Conservation (phyloP, 1,140 invertebrate genomes). For the Orius insidiosus region DNA sequence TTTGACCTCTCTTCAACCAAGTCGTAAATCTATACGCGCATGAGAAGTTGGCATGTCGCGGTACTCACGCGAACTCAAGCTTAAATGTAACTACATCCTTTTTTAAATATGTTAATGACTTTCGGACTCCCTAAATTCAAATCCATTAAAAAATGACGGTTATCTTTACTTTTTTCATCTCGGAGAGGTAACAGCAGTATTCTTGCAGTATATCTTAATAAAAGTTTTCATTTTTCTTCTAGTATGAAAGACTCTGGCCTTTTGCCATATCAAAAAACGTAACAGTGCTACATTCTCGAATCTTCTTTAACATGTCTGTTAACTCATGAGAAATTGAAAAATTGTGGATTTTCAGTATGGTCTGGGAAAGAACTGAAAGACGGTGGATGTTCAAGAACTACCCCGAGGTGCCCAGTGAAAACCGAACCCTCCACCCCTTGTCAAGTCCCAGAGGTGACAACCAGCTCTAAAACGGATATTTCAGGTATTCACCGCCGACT, state of each 20-base stretch:
- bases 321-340: too few relatives aligned
- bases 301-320: too few relatives aligned
- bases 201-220: not conserved
- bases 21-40: too few relatives aligned
- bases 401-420: constrained; percentile 13
- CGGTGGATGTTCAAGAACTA: constrained; percentile 13
- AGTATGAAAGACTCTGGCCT: too few relatives aligned
- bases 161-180: too few relatives aligned
- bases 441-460: constrained; percentile 16
- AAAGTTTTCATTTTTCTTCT: constrained; percentile 1
- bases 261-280: not conserved
- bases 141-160: too few relatives aligned
- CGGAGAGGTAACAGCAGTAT: not conserved
- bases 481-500: constrained; percentile 14
- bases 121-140: too few relatives aligned
- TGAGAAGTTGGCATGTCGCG: too few relatives aligned
- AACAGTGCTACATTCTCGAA: not conserved
- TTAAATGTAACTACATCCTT: too few relatives aligned
- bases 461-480: constrained; percentile 12
- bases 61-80: too few relatives aligned
- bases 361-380: constrained; percentile 6
- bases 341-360: constrained; percentile 1
- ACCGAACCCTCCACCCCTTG: constrained; percentile 12
- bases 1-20: too few relatives aligned
- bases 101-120: too few relatives aligned